Evolutionary conservation across 2,888 invertebrate species (phyloP), one percentile per base, ranked within the genome.

Genomic region (Ennomos quercinarius): DNA sequence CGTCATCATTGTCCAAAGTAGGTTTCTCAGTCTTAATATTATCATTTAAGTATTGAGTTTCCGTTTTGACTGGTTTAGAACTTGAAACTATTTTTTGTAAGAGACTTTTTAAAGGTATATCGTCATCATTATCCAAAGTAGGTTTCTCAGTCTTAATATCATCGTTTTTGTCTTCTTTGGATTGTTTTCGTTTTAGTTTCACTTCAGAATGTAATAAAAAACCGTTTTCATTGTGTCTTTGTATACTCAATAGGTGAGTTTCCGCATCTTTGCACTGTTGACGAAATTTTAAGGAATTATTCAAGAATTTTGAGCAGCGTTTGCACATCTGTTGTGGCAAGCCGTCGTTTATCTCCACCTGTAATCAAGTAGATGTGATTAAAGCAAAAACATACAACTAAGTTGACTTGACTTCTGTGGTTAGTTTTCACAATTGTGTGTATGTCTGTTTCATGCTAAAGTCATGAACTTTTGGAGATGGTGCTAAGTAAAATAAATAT

Each of bases 241-340:
- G 42, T 9, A 58, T 34, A 17, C 12, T 9, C 8, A 76, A n/a
- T 1, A 83, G 61, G 37, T 71, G 35, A 0, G 11, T 52, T 66
- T 87, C 81, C 0, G 67, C 52, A 0, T 70, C 59, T 55, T 72
- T 75, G 55, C 85, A 83, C 58, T 66, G 72, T 34, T 74, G 76
- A 35, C 83, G 71, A 50, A 87, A 88, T 45, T 75, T 72, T 0
- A 84, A 10, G 0, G 63, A 57, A 2, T 70, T 61, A 11, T 80
- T 80, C 0, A 80, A 50, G 0, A 45, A 44, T 5, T 34, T 61
- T 0, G 76, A 37, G 39, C 86, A 86, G 0, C 55, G 27, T 0
- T 47, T 57, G 39, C 86, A 86, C 54, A 85, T 79, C 3, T 78
- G 75, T 63, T 84, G 84, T 0, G 86, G 83, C 0, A 83, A 48